Evolutionary conservation across 2,888 invertebrate genomes (phyloP), one percentile per base, ranked within the genome.

Genomic region (Phyllotreta striolata): DNA sequence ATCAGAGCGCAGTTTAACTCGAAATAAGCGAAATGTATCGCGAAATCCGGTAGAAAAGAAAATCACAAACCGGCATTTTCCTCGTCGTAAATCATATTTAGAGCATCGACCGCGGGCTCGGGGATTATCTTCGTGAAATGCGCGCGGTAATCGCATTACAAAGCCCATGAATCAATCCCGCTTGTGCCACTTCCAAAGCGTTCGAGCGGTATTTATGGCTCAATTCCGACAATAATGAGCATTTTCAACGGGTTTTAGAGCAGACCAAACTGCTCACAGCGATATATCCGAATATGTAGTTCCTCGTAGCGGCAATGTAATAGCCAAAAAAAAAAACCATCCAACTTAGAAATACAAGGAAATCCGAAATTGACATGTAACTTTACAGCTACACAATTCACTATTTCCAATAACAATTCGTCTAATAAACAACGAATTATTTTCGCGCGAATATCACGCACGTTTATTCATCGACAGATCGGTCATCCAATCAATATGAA

Each of bases 101-200:
- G 56, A 44, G 38, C 46, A 24, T 44, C 44, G 8, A 37, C 56
- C 44, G 43, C 12, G 43, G 35, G 56, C 37, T 4, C 9, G 56
- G n/a, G n/a, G 56, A 56, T 56, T 56, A 56, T 56, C 56, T 43
- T 14, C 44, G 37, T 5, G 44, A 10, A 43, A 51, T 51, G 51
- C 35, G 34, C 10, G 43, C 43, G 10, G 12, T 57, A 63, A 63
- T 63, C 58, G 58, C 35, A 57, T 63, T 63, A 60, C 14, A 55
- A 56, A 39, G 54, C 24, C 24, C 58, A 63, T 58, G 63, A 63
- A 63, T 58, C 63, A 63, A 63, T 58, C 63, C 46, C 34, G 62
- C 24, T 55, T 62, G 49, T 62, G 47, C 55, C 49, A 62, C 55
- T 55, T 55, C 47, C 62, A 62, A n/a, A n/a, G n/a, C 35, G 55